phyloP scores from a whole-genome alignment of 2,797 vertebrate species.

The Limosa lapponica region DNA sequence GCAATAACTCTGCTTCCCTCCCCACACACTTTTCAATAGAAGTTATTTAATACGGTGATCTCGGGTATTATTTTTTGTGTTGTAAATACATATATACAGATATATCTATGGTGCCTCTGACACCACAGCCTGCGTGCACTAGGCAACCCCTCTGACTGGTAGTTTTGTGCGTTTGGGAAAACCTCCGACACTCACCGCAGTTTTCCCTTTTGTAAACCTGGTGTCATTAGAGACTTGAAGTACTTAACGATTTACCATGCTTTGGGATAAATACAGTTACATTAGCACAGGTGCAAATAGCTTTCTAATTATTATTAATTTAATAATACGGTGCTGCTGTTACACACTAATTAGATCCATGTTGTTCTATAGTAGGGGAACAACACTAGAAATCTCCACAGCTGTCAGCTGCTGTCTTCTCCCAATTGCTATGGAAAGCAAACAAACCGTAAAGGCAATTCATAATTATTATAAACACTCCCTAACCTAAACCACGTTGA shows the following conservation, averaged over 20 bases:
- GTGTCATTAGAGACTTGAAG: background rate
- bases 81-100: background rate
- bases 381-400: constrained; percentile 37
- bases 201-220: background rate
- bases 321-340: background rate
- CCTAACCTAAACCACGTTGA: constrained; percentile 63
- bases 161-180: background rate
- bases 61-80: background rate
- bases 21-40: background rate
- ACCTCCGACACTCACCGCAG: fast-evolving
- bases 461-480: constrained; percentile 63
- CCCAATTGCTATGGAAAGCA: constrained; percentile 55
- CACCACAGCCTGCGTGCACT: background rate
- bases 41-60: background rate
- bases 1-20: background rate
- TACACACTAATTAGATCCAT: constrained; percentile 30
- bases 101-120: background rate
- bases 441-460: constrained; percentile 65
- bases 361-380: background rate
- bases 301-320: constrained; percentile 44
- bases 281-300: constrained; percentile 60
- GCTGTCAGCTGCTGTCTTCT: constrained; percentile 65
- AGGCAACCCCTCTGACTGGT: background rate
- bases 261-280: background rate
- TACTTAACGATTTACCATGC: background rate